Evolutionary conservation across 2,888 invertebrate genomes (phyloP).

Genomic region (Oscheius sp.): DNA sequence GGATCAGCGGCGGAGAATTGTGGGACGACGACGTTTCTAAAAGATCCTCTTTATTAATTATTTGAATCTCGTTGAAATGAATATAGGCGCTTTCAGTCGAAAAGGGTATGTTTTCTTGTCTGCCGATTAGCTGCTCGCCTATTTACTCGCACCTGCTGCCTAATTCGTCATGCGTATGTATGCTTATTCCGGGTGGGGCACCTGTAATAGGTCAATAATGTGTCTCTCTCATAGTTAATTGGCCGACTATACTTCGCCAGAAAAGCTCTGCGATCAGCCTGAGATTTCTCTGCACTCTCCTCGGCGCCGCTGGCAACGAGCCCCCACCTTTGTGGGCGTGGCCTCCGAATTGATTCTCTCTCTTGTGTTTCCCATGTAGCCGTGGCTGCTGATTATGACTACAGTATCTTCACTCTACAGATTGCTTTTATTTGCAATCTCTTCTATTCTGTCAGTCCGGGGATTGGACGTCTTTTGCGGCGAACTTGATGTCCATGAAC

Average conservation of each 20-base stretch:
- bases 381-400: background rate
- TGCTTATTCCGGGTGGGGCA: background rate
- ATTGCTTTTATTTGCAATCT: background rate
- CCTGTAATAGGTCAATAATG: background rate
- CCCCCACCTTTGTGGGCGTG: conserved; percentile 2
- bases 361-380: background rate
- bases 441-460: background rate
- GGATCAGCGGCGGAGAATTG: conserved; percentile 38
- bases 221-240: background rate
- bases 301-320: conserved; percentile 24
- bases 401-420: background rate
- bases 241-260: background rate
- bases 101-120: too few species aligned
- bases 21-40: conserved; percentile 11
- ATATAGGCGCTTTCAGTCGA: too few species aligned
- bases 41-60: too few species aligned
- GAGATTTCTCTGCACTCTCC: too few species aligned
- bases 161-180: background rate
- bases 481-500: conserved; percentile 55
- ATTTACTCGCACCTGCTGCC: background rate
- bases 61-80: too few species aligned
- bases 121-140: too few species aligned
- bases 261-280: background rate
- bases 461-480: conserved; percentile 62
- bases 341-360: conserved; percentile 13